Conservation (phyloP, 2,888 invertebrate genomes). For the Caenorhabditis panamensis region DNA sequence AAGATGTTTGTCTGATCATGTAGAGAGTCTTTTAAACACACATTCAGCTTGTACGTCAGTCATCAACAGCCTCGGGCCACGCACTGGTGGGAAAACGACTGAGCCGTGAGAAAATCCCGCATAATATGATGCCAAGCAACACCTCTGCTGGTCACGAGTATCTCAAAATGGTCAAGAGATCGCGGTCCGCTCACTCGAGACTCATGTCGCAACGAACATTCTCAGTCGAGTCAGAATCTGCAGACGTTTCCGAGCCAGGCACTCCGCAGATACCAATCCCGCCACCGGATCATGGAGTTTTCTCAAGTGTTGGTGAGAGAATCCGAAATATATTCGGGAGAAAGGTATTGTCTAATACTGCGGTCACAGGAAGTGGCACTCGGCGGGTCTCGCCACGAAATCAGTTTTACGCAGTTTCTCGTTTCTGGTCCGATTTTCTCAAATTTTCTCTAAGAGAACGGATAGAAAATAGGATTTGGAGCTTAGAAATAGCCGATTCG, state of each 20-base stretch:
- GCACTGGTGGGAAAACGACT: slow-evolving; percentile 10
- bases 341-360: slow-evolving; percentile 19
- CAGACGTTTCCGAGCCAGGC: slow-evolving; percentile 20
- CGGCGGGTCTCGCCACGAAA: too few species aligned
- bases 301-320: slow-evolving; percentile 56
- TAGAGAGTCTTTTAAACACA: background rate
- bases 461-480: too few species aligned
- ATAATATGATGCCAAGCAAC: slow-evolving; percentile 28
- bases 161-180: slow-evolving; percentile 54
- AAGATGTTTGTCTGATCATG: slow-evolving; percentile 24
- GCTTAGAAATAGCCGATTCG: too few species aligned
- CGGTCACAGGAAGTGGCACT: too few species aligned
- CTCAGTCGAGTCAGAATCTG: slow-evolving; percentile 42
- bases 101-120: slow-evolving; percentile 51
- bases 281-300: slow-evolving; percentile 54
- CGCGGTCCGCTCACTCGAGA: slow-evolving; percentile 54
- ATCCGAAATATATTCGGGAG: slow-evolving; percentile 48
- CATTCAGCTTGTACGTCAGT: slow-evolving; percentile 38
- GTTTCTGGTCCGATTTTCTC: too few species aligned
- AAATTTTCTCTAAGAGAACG: too few species aligned
- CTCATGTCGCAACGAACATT: slow-evolving; percentile 50
- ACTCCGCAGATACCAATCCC: slow-evolving; percentile 42
- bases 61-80: slow-evolving; percentile 20
- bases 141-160: slow-evolving; percentile 40
- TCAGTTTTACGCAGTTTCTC: too few species aligned